Base-by-base conservation (phyloP, 1,140 invertebrate genomes). In the Galleria mellonella region DNA sequence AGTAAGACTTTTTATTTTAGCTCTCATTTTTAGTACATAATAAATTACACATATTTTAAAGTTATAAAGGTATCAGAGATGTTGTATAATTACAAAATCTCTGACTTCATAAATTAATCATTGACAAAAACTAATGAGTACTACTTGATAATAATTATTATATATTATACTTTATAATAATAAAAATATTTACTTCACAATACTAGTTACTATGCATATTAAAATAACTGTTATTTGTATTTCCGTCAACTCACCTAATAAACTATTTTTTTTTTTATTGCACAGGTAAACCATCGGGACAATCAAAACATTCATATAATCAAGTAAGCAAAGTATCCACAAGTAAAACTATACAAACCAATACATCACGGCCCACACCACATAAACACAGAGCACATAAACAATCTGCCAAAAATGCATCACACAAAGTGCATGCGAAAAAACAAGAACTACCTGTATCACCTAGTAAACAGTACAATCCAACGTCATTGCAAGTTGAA, bases 311-410 rank as follows among this genome's bases (percentile, higher is more conserved):
- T 53, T 86, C 79, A 30, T 86, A 83, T 47, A 86, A 86, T 46
- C 79, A 83, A 83, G 83, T 83, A 15, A 83, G 79, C 62, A 86
- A 86, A 83, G 74, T 85, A 23, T 85, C 83, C 32, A 79, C 76
- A 28, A 83, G 71, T 67, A 86, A 83, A 78, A 72, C 83, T 47
- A 74, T 53, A 57, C 74, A 73, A 38, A 23, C 60, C 2, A 72
- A 75, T 11, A 33, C 52, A 15, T 59, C 59, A 4, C 61, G 68
- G 9, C 30, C 57, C n/a, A 33, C 54, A 7, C 59, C 64, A 14
- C 63, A 69, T 29, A 84, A 77, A 43, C 72, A 62, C 17, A 57
- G 72, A 33, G 15, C 67, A 43, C 67, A 72, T 36, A 82, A 78
- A 58, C 53, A 67, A 53, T 59, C 55, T 43, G 10, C 54, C 10